phyloP scores from a whole-genome alignment of 2,113 vertebrate genomes.

The Cephalophus harveyi region DNA sequence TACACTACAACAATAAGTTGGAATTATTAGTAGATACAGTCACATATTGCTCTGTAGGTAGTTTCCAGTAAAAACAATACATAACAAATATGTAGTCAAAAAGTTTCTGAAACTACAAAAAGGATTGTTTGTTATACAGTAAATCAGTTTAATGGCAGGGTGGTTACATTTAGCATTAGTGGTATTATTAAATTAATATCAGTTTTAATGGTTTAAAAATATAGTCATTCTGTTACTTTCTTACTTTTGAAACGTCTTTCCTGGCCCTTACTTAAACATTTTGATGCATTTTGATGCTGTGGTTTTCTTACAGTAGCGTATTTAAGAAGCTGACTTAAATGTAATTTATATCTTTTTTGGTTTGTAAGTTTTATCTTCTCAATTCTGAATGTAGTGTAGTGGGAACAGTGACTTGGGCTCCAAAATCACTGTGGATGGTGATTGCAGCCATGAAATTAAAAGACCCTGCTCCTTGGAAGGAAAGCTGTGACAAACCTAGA shows the following conservation, averaged over 20 bases:
- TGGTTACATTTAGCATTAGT: background rate
- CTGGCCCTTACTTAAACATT: background rate
- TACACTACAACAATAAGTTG: background rate
- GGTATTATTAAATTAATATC: background rate
- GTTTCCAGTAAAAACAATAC: background rate
- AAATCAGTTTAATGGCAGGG: background rate
- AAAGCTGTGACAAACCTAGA: background rate
- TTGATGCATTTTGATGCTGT: background rate
- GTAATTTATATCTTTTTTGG: background rate
- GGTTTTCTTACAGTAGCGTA: background rate
- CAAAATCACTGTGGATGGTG: background rate
- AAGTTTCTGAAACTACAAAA: background rate
- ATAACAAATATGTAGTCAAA: background rate
- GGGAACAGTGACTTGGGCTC: background rate
- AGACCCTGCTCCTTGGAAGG: background rate
- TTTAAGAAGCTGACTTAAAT: slow-evolving; percentile 1
- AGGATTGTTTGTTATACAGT: background rate
- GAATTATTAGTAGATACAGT: background rate
- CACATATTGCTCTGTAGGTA: background rate
- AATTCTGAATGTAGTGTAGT: background rate
- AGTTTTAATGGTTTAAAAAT: background rate
- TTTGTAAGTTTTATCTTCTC: background rate
- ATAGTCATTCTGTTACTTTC: background rate
- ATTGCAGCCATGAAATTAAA: background rate
- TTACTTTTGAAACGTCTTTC: background rate